Conservation (phyloP, 2,113 vertebrate genomes). For the Eulacestoma nigropectus region DNA sequence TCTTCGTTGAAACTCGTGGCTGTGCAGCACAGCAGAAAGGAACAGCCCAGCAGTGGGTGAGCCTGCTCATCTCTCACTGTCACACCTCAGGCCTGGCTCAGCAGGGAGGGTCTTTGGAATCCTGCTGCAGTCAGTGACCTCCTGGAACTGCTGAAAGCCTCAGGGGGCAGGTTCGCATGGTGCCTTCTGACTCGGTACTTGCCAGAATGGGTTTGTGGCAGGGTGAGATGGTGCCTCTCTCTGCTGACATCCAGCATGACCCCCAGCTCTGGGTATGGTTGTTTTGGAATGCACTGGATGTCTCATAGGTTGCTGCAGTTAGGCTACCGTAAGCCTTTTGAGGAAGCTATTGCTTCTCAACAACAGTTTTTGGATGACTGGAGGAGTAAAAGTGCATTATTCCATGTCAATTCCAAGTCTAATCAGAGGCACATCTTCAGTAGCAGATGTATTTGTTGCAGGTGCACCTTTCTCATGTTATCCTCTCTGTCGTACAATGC, state of each 20-base stretch:
- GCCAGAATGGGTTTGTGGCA: background rate
- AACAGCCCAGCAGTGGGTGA: background rate
- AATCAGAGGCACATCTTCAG: background rate
- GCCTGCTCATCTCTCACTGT: fast-evolving
- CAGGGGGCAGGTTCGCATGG: fast-evolving
- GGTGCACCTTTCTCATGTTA: background rate
- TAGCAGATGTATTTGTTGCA: background rate
- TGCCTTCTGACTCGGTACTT: fast-evolving
- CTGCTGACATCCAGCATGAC: background rate
- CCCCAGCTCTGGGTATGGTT: background rate
- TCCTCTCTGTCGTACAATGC: background rate
- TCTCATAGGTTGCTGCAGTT: background rate
- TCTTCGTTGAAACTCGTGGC: fast-evolving
- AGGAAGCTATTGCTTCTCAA: background rate
- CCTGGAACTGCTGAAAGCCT: background rate
- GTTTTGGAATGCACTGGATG: fast-evolving
- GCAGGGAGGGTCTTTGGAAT: fast-evolving
- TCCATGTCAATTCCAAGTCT: background rate
- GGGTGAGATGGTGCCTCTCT: fast-evolving
- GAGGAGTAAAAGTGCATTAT: background rate
- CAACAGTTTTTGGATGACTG: fast-evolving
- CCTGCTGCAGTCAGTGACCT: background rate
- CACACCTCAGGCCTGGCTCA: fast-evolving
- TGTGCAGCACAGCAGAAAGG: background rate
- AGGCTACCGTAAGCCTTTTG: fast-evolving